Base-by-base conservation (phyloP, 2,797 vertebrate species). In the Eurystomus glaucurus region DNA sequence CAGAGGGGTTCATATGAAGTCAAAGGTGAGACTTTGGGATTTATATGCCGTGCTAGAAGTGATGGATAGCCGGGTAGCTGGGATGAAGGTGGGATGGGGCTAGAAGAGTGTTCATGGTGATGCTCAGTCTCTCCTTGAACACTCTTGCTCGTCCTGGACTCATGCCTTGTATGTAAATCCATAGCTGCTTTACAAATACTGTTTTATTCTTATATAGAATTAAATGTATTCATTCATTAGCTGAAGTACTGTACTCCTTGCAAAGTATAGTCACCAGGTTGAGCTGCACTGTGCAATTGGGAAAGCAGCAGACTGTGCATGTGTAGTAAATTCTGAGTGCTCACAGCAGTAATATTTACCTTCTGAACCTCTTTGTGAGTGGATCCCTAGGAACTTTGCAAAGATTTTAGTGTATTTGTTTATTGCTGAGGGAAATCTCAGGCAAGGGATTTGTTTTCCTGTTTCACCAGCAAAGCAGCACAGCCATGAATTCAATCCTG, bases 31-130 rank as follows among this genome's bases (percentile, higher is more conserved):
- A 50, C 31, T 69, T 20, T 7, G 19, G 22, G 14, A 72, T 90
- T 84, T 89, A 54, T 9, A 10, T 18, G 6, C 22, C 0, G 1
- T 66, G 33, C n/a, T 46, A 78, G 28, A 81, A 72, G 8, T 10
- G 31, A 35, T 62, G 46, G 39, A 28, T 28, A 37, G 14, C 5
- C 50, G 11, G 10, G 11, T 55, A 70, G 11, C 26, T 70, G 45
- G 18, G 33, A 7, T 29, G 39, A 70, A 16, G 11, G 19, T 29
- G 8, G 29, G 6, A 45, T 33, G 18, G 7, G 13, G 9, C 15
- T 79, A 14, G 48, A 78, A 75, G 3, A 2, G 4, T 2, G 3
- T 35, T 19, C 19, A 60, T 0, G 0, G 11, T 51, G 31, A 14
- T 37, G 17, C 11, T 77, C 35, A 46, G 19, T 37, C 14, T 45